These are phyloP conservation scores for Tetragonisca angustula DNA, from an alignment of 2,888 invertebrate genomes.

Conservation along the genomic window DNA sequence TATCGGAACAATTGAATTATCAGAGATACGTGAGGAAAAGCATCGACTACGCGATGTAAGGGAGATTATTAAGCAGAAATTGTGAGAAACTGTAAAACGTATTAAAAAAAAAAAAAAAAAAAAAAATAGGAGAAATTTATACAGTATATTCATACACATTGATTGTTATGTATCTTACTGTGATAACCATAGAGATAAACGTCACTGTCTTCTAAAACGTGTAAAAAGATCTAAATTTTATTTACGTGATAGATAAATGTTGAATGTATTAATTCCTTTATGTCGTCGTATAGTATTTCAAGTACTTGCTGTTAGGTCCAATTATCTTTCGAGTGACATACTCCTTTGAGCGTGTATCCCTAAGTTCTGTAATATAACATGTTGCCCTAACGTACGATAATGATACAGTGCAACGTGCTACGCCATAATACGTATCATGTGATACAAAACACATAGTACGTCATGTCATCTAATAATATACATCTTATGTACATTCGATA, in stretches of 20 bases:
- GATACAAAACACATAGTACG: constrained; percentile 10
- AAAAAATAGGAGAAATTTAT: neutral
- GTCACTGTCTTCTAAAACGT: too few relatives aligned
- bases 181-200: too few relatives aligned
- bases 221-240: too few relatives aligned
- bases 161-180: too few relatives aligned
- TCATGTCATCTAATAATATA: neutral
- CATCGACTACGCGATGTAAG: neutral
- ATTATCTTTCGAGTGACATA: constrained; percentile 16
- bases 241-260: too few relatives aligned
- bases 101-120: neutral
- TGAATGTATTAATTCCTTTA: too few relatives aligned
- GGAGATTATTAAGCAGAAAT: neutral
- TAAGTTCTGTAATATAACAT: constrained; percentile 15
- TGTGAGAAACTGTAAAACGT: neutral
- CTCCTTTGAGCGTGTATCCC: neutral
- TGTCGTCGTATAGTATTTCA: too few relatives aligned
- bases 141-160: neutral
- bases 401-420: constrained; percentile 25
- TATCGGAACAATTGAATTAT: neutral
- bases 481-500: neutral
- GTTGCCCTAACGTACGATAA: constrained; percentile 37
- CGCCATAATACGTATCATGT: constrained; percentile 17
- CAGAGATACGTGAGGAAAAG: neutral
- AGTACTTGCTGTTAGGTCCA: neutral